phyloP scores from a whole-genome alignment of 1,140 invertebrate species.

The Drosophila lini region DNA sequence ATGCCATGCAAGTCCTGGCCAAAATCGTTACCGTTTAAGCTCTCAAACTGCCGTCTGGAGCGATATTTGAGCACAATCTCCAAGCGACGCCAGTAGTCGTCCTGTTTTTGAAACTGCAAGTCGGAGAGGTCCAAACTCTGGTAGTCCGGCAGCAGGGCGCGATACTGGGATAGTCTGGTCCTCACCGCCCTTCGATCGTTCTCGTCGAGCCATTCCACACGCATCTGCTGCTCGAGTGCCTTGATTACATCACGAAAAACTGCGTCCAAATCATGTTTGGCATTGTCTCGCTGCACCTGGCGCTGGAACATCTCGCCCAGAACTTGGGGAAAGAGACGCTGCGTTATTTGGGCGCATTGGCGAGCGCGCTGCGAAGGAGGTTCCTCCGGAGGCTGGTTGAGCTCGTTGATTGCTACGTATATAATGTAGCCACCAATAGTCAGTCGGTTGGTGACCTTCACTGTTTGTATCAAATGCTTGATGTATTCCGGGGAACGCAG shows the following conservation, averaged over 20 bases:
- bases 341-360: slow-evolving; percentile 55
- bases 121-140: slow-evolving; percentile 57
- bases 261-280: slow-evolving; percentile 51
- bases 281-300: slow-evolving; percentile 55
- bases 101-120: slow-evolving; percentile 56
- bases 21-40: slow-evolving; percentile 53
- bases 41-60: slow-evolving; percentile 52
- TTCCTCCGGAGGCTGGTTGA: slow-evolving; percentile 61
- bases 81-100: slow-evolving; percentile 64
- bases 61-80: slow-evolving; percentile 50
- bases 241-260: slow-evolving; percentile 63
- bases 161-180: slow-evolving; percentile 42
- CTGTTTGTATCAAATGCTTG: slow-evolving; percentile 47
- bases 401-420: slow-evolving; percentile 64
- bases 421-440: slow-evolving; percentile 71
- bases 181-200: slow-evolving; percentile 61
- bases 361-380: slow-evolving; percentile 32
- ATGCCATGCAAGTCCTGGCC: slow-evolving; percentile 4
- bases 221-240: slow-evolving; percentile 58
- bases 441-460: slow-evolving; percentile 37
- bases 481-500: slow-evolving; percentile 60
- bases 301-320: slow-evolving; percentile 69
- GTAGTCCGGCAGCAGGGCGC: slow-evolving; percentile 48
- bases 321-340: slow-evolving; percentile 64
- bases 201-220: slow-evolving; percentile 65